These are phyloP conservation scores for Dermolepida albohirtum DNA, from an alignment of 2,888 invertebrate species.

Conservation along the genomic window DNA sequence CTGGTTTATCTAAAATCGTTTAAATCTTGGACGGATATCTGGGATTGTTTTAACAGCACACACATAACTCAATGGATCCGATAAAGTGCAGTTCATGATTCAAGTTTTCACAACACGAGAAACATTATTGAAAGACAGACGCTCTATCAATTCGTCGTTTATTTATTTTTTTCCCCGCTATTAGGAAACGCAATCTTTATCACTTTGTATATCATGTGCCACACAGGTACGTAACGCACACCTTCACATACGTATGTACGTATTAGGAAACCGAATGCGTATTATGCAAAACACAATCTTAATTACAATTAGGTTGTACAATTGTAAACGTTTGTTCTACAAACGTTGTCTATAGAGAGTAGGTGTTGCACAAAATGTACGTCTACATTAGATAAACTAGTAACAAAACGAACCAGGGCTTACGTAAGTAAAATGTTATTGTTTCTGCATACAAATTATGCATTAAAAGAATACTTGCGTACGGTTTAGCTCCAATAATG, in stretches of 20 bases:
- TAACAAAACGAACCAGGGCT: slow-evolving; percentile 15
- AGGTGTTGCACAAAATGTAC: too few species aligned
- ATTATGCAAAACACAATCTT: too few species aligned
- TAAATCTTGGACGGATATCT: slow-evolving; percentile 20
- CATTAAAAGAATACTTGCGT: slow-evolving; percentile 15
- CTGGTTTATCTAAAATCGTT: slow-evolving; percentile 6
- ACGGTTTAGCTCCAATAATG: slow-evolving; percentile 10
- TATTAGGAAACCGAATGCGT: too few species aligned
- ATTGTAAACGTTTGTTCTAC: too few species aligned
- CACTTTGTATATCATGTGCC: too few species aligned
- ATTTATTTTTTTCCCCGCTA: too few species aligned
- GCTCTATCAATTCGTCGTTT: too few species aligned
- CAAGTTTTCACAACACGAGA: slow-evolving; percentile 9
- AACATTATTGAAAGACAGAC: background rate
- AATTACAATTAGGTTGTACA: too few species aligned
- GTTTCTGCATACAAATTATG: slow-evolving; percentile 21
- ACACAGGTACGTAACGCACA: too few species aligned
- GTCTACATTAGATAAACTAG: slow-evolving; percentile 9
- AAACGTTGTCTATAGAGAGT: too few species aligned
- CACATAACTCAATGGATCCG: slow-evolving; percentile 5
- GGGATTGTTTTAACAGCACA: slow-evolving; percentile 6
- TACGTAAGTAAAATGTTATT: slow-evolving; percentile 18
- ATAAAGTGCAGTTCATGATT: slow-evolving; percentile 10
- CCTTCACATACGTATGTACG: too few species aligned
- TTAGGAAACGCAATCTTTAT: too few species aligned